Conservation (phyloP, 2,113 vertebrate species). For the Dromaius novaehollandiae region DNA sequence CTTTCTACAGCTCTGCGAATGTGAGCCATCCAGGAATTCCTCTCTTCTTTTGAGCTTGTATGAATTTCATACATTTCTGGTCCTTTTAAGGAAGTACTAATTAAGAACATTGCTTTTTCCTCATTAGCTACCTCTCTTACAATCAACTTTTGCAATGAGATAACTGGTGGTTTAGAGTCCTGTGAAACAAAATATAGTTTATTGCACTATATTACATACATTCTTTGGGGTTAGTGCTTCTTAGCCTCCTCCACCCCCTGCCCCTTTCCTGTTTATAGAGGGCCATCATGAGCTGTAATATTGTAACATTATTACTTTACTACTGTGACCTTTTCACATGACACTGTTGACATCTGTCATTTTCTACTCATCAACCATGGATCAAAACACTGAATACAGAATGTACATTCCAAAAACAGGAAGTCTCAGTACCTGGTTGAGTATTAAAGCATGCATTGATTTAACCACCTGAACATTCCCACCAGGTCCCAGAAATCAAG, state of each 20-base stretch:
- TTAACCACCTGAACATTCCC: not conserved
- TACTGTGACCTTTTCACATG: not conserved
- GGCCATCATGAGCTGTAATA: not conserved
- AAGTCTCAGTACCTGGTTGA: not conserved
- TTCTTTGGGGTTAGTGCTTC: not conserved
- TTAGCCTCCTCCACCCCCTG: not conserved
- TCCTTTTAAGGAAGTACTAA: conserved; percentile 90
- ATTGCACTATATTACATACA: not conserved
- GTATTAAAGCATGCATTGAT: not conserved
- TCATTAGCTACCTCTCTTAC: conserved; percentile 96
- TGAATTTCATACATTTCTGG: conserved; percentile 99
- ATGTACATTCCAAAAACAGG: not conserved
- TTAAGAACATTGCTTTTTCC: conserved; percentile 97
- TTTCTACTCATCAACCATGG: not conserved
- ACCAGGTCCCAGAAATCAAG: not conserved
- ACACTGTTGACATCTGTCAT: not conserved
- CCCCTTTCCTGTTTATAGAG: not conserved
- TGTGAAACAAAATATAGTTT: conserved; percentile 42
- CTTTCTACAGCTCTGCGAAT: conserved; percentile 93
- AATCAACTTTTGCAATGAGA: conserved; percentile 94
- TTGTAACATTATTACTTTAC: not conserved
- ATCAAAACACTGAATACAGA: not conserved
- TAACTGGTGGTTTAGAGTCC: conserved; percentile 93
- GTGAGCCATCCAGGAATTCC: conserved; percentile 90
- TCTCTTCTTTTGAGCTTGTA: conserved; percentile 91